A percentile compares a stretch with the other conserved stretches of the same genome.
phyloP scores from a whole-genome alignment of 2,888 invertebrate species.

The Malacosoma neustria region DNA sequence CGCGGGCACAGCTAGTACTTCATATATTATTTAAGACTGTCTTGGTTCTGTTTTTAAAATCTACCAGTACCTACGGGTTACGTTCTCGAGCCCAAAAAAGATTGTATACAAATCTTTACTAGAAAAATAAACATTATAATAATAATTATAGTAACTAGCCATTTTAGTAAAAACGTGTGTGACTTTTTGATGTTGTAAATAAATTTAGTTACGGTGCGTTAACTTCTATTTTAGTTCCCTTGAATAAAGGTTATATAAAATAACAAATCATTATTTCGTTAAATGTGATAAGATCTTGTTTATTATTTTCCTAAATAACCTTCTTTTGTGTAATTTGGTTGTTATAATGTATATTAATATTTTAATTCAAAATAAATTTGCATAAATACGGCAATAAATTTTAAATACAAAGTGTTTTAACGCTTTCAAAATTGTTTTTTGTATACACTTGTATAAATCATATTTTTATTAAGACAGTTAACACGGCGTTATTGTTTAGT shows the following conservation, averaged over 20 bases:
- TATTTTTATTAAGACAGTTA: background rate
- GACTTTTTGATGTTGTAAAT: too few species aligned
- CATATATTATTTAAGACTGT: too few species aligned
- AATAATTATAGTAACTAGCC: too few species aligned
- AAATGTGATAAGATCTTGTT: background rate
- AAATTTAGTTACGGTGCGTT: background rate
- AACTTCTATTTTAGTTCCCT: background rate
- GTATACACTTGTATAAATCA: conserved; percentile 4
- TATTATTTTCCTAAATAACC: background rate
- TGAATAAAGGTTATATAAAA: background rate
- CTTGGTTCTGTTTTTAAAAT: too few species aligned
- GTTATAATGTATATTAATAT: background rate
- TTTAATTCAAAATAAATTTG: background rate
- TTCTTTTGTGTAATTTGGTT: background rate
- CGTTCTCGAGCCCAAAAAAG: too few species aligned
- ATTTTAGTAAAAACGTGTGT: too few species aligned
- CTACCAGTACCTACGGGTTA: too few species aligned
- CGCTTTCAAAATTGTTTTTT: background rate
- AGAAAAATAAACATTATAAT: too few species aligned
- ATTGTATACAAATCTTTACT: too few species aligned
- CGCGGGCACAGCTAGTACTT: background rate
- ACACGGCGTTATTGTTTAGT: background rate
- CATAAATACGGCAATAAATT: background rate
- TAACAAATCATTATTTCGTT: background rate
- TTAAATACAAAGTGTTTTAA: background rate